A percentile compares a stretch with the other conserved stretches of the same genome.
These are phyloP conservation scores for Philonicus albiceps DNA, from an alignment of 2,888 invertebrate genomes.

Conservation along the genomic window DNA sequence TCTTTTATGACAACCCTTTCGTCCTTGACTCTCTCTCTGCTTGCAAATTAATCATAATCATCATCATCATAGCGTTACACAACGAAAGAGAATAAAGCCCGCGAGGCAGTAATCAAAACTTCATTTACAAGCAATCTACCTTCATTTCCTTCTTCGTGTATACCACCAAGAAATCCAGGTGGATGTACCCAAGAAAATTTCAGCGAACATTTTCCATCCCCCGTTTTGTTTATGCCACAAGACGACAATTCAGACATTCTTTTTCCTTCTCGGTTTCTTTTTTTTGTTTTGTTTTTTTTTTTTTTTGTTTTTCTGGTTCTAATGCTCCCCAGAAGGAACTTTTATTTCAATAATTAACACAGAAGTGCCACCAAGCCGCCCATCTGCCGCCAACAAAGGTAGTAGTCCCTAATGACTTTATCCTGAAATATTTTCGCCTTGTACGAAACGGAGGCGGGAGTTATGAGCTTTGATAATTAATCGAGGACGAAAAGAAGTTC, in stretches of 20 bases:
- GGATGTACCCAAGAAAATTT: neutral
- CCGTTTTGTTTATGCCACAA: neutral
- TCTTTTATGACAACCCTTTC: neutral
- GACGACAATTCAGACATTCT: neutral
- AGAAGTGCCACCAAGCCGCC: slow-evolving; percentile 11
- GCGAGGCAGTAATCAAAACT: neutral
- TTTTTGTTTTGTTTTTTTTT: neutral
- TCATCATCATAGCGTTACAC: neutral
- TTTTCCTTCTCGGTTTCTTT: neutral
- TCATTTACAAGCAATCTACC: neutral
- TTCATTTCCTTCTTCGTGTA: neutral
- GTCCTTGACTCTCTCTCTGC: neutral
- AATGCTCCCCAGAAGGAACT: neutral
- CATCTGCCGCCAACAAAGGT: neutral
- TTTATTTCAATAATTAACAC: slow-evolving; percentile 26
- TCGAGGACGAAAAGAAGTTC: slow-evolving; percentile 22
- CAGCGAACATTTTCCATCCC: neutral
- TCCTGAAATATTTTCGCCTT: slow-evolving; percentile 1
- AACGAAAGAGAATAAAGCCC: neutral
- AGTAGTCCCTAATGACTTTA: neutral
- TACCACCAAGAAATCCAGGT: neutral
- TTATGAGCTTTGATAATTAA: slow-evolving; percentile 39
- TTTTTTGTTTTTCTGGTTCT: too few species aligned
- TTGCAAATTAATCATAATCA: neutral
- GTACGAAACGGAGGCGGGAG: neutral